Evolutionary conservation across 2,888 invertebrate genomes (phyloP), one percentile per base, ranked within the genome.

Genomic region (Zootermopsis nevadensis): DNA sequence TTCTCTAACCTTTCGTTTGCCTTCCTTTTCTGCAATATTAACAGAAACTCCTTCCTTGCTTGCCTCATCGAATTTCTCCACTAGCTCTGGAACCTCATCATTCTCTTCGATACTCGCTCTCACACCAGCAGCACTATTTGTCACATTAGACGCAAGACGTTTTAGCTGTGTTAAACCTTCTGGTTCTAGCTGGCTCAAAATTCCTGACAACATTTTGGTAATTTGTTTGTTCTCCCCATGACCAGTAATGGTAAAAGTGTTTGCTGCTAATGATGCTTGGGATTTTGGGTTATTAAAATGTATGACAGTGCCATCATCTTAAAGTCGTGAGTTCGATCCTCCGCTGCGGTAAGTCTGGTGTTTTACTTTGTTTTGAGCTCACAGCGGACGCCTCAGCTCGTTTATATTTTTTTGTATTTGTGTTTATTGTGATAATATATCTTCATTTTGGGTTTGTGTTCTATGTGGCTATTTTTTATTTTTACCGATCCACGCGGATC

Each of bases 251-350:
- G 99, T 99, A 90, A 99, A 99, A 86, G 99, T 99, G 91, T 99
- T 99, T 83, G 99, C 98, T 83, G 98, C 96, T 87, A 99, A 93
- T 82, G 99, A 99, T 84, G 99, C 99, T 91, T 99, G 99, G 83
- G 99, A 99, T 91, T 99, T 99, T 66, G 99, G 99, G 90, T 99
- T 99, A 90, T 99, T 99, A 89, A 99, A 99, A 90, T 99, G 99
- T 89, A 99, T 99, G 83, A 99, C 99, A 85, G 97, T 96, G 84
- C 99, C 98, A 91, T 99, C 99, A 91, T 99, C 99, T 92, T 99
- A n/a, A n/a, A n/a, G n/a, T n/a, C n/a, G n/a, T n/a, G n/a, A n/a
- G n/a, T n/a, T n/a, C n/a, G n/a, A n/a, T n/a, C n/a, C n/a, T n/a
- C n/a, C n/a, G n/a, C n/a, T n/a, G n/a, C n/a, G n/a, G n/a, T n/a